Conservation (phyloP, 2,888 invertebrate species). For the Abrostola triplasia region DNA sequence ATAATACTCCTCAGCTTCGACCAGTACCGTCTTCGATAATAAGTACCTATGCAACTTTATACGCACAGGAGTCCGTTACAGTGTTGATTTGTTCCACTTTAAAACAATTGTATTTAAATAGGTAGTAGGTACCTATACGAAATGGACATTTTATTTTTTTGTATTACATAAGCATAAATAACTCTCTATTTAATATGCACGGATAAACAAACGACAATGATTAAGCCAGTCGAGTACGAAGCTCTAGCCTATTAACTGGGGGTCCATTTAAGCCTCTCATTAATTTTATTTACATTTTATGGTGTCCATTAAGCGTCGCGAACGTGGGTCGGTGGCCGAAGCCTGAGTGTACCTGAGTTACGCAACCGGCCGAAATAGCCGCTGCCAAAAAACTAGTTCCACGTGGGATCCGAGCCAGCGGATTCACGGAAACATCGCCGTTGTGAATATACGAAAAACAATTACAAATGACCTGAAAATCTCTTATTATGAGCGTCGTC, state of each 20-base stretch:
- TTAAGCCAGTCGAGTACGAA: conserved; percentile 22
- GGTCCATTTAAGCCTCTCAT: conserved; percentile 69
- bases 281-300: conserved; percentile 82
- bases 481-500: conserved; percentile 6
- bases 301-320: conserved; percentile 71
- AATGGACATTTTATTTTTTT: conserved; percentile 1
- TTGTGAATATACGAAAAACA: conserved; percentile 20
- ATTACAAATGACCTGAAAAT: conserved; percentile 24
- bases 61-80: neutral
- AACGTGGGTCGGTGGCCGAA: conserved; percentile 76
- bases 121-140: neutral
- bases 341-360: conserved; percentile 72
- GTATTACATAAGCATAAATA: conserved; percentile 27
- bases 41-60: conserved; percentile 3
- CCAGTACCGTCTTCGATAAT: conserved; percentile 3
- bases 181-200: conserved; percentile 22
- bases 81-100: too few species aligned
- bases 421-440: conserved; percentile 34
- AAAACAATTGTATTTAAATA: neutral
- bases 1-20: conserved; percentile 34
- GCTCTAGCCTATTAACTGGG: conserved; percentile 33
- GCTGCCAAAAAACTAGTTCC: conserved; percentile 85
- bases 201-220: conserved; percentile 43
- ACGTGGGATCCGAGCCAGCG: conserved; percentile 73
- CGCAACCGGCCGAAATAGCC: conserved; percentile 80